Percentiles rank a stretch among this genome's conserved stretches.
Conservation (phyloP, 2,888 invertebrate genomes). For the Perdita meconis region DNA sequence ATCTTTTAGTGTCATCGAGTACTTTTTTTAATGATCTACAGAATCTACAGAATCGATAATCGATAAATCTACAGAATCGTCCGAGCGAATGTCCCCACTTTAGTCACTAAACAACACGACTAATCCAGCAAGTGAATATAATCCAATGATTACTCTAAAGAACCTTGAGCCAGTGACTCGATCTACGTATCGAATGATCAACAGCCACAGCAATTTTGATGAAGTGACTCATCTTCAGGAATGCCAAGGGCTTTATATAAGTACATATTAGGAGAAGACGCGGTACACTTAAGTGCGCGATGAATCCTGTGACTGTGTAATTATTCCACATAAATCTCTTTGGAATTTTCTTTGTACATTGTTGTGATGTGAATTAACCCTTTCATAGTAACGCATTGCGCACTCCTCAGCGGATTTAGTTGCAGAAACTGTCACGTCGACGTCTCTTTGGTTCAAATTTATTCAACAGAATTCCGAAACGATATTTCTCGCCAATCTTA, state of each 20-base stretch:
- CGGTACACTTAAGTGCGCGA: neutral
- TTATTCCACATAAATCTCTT: neutral
- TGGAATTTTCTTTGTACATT: neutral
- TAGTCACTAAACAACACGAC: neutral
- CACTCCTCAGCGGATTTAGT: too few relatives aligned
- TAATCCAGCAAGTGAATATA: neutral
- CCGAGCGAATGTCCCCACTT: neutral
- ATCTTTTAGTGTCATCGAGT: too few relatives aligned
- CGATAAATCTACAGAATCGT: neutral
- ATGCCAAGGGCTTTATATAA: conserved; percentile 14
- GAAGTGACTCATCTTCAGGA: conserved; percentile 15
- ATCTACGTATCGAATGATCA: conserved; percentile 1
- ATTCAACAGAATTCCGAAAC: too few relatives aligned
- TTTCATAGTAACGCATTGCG: too few relatives aligned
- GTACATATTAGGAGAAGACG: conserved; percentile 6
- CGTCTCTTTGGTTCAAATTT: too few relatives aligned
- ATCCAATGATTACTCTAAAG: neutral
- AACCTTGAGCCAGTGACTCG: conserved; percentile 10
- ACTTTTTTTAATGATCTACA: too few relatives aligned
- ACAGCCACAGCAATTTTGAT: conserved; percentile 5
- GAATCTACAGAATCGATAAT: too few relatives aligned
- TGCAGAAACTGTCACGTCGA: too few relatives aligned
- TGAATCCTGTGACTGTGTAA: neutral
- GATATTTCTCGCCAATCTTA: too few relatives aligned
- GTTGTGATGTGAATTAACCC: too few relatives aligned